phyloP scores from a whole-genome alignment of 2,113 vertebrate genomes.

The Onychorhynchus coronatus region DNA sequence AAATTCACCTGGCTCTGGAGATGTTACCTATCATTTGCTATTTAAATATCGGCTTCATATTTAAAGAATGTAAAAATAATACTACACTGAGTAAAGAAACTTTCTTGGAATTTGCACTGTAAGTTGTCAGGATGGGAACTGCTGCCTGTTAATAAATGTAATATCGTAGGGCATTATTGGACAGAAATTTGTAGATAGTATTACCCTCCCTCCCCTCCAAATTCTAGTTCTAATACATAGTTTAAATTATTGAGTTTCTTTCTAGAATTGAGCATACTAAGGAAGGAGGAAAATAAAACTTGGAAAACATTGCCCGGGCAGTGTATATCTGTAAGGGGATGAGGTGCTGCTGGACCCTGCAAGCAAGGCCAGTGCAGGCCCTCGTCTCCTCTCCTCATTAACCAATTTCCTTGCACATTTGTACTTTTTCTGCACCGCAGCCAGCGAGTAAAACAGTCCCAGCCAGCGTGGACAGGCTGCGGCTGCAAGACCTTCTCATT shows the following conservation, averaged over 20 bases:
- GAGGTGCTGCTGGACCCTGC: conserved; percentile 33
- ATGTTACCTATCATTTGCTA: background rate
- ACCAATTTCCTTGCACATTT: conserved; percentile 64
- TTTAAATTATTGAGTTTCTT: background rate
- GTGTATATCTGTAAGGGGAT: conserved; percentile 5
- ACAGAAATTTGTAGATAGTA: background rate
- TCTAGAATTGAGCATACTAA: background rate
- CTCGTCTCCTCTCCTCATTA: conserved; percentile 34
- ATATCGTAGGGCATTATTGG: background rate
- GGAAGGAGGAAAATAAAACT: background rate
- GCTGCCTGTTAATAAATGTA: conserved; percentile 44
- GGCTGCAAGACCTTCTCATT: conserved; percentile 19
- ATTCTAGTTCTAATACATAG: background rate
- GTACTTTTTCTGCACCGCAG: conserved; percentile 54
- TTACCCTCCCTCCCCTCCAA: background rate
- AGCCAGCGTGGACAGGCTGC: conserved; percentile 7
- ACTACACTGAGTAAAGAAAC: background rate
- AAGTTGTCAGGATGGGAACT: conserved; percentile 24
- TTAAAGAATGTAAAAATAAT: conserved; percentile 34
- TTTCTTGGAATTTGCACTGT: conserved; percentile 15
- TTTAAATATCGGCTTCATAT: background rate
- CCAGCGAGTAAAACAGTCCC: conserved; percentile 34
- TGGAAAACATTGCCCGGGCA: background rate
- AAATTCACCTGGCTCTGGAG: conserved; percentile 19
- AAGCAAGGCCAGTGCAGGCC: background rate